phyloP scores from a whole-genome alignment of 2,797 vertebrate species.

The Microcaecilia unicolor region DNA sequence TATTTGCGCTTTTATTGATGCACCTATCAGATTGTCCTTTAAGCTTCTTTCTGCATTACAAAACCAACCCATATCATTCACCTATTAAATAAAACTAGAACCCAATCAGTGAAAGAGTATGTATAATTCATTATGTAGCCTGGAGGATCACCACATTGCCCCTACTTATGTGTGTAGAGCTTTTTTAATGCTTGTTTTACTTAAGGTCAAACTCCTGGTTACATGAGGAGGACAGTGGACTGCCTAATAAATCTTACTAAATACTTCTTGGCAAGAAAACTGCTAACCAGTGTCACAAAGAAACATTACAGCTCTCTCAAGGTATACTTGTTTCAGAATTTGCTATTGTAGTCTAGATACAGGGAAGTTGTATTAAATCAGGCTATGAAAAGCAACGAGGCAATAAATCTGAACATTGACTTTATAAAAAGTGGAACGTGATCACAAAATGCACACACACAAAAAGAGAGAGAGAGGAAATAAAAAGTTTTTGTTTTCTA shows the following conservation, averaged over 20 bases:
- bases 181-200: too few relatives aligned
- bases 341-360: conserved; percentile 47
- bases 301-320: conserved; percentile 54
- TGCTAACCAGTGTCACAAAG: conserved; percentile 51
- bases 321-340: conserved; percentile 54
- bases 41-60: too few relatives aligned
- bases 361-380: conserved; percentile 54
- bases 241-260: conserved; percentile 55
- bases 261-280: conserved; percentile 50
- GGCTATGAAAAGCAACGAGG: conserved; percentile 39
- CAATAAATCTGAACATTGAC: conserved; percentile 31
- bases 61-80: too few relatives aligned
- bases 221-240: conserved; percentile 42
- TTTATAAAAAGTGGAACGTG: conserved; percentile 22
- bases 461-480: conserved; percentile 14
- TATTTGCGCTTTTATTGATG: too few relatives aligned
- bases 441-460: conserved; percentile 32
- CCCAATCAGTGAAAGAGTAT: too few relatives aligned
- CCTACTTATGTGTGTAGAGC: too few relatives aligned
- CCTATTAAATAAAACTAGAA: too few relatives aligned
- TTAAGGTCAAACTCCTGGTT: conserved; percentile 57
- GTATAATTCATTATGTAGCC: too few relatives aligned
- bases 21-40: too few relatives aligned
- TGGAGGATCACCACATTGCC: too few relatives aligned
- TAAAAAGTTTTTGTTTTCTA: conserved; percentile 37